Evolutionary conservation across 2,888 invertebrate species (phyloP).

Genomic region (Scaptomyza cyrtandrae): DNA sequence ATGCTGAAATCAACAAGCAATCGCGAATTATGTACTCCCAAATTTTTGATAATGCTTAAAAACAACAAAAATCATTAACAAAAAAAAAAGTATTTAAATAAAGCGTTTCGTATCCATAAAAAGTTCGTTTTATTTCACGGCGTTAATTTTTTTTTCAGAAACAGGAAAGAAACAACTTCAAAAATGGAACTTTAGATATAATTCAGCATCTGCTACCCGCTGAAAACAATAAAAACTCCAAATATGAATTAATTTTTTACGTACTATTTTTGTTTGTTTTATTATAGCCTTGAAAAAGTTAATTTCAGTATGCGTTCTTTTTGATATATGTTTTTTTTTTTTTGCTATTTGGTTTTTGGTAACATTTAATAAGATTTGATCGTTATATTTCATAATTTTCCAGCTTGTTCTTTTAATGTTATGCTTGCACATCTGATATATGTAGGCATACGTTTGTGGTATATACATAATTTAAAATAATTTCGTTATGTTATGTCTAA

Average conservation of each 20-base stretch:
- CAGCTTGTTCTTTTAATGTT: constrained; percentile 40
- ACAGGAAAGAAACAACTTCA: too few relatives aligned
- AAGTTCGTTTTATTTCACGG: background rate
- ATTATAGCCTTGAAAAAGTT: constrained; percentile 67
- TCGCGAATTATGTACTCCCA: constrained; percentile 46
- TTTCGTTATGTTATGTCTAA: constrained; percentile 38
- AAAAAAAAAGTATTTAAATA: constrained; percentile 37
- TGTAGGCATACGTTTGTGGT: constrained; percentile 39
- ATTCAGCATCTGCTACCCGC: too few relatives aligned
- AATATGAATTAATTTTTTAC: background rate
- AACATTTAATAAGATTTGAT: constrained; percentile 67
- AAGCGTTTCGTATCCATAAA: constrained; percentile 44
- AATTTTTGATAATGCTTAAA: constrained; percentile 48
- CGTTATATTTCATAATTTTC: constrained; percentile 33
- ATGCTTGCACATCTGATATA: constrained; percentile 52
- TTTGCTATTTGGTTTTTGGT: constrained; percentile 18
- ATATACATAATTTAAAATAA: constrained; percentile 35
- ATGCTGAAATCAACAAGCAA: constrained; percentile 37
- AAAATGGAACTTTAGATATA: too few relatives aligned
- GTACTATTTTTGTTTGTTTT: constrained; percentile 25
- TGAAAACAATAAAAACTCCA: background rate
- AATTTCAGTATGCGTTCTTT: constrained; percentile 41
- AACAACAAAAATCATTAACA: constrained; percentile 19
- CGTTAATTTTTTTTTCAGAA: background rate
- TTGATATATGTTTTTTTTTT: constrained; percentile 56